Conservation (phyloP, 2,113 vertebrate species). For the Lanius ludovicianus region DNA sequence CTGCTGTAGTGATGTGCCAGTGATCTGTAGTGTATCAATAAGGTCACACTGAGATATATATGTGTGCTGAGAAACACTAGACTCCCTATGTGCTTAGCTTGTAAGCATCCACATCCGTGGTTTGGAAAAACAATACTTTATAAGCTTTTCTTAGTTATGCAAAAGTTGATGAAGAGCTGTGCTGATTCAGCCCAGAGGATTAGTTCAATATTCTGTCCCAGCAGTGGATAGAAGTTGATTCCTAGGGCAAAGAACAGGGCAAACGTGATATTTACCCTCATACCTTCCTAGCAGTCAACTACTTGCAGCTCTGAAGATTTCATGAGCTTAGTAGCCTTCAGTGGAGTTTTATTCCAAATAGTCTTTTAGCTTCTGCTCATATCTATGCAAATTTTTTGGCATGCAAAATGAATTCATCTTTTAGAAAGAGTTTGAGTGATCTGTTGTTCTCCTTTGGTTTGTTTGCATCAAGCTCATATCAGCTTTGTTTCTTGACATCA, state of each 20-base stretch:
- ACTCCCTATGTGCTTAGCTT: neutral
- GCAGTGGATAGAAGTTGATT: neutral
- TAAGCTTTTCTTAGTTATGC: neutral
- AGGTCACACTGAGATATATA: neutral
- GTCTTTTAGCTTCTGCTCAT: neutral
- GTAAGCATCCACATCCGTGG: neutral
- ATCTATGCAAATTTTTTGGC: neutral
- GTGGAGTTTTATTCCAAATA: neutral
- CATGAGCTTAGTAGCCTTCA: neutral
- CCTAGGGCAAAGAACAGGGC: neutral
- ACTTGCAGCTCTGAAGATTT: neutral
- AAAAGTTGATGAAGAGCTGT: neutral
- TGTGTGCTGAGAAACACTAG: neutral
- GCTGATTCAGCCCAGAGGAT: neutral
- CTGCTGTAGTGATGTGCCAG: neutral
- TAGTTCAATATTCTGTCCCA: neutral
- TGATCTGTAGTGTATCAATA: neutral
- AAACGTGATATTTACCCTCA: neutral
- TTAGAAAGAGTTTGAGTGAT: neutral
- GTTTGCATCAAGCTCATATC: neutral
- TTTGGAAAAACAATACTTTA: neutral
- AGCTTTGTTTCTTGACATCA: neutral
- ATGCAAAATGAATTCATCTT: neutral
- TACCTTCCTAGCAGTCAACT: neutral
- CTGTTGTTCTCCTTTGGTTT: neutral